Conservation (phyloP, 2,888 invertebrate genomes). For the Hoplodrina ambigua region DNA sequence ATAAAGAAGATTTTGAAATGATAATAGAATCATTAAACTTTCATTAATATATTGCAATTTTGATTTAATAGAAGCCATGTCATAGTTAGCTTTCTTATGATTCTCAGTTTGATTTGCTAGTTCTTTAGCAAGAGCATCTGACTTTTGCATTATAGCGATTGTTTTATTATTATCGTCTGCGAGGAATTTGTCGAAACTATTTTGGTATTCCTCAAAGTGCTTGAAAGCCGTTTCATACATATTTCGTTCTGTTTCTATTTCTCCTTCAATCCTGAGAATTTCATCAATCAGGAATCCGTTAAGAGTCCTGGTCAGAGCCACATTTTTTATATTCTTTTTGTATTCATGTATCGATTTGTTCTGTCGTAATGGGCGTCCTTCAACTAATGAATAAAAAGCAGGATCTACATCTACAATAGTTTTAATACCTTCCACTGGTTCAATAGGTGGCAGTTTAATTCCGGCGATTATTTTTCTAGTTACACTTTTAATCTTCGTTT, state of each 20-base stretch:
- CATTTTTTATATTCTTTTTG: conserved; percentile 86
- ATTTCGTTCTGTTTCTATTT: conserved; percentile 81
- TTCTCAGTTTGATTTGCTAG: conserved; percentile 82
- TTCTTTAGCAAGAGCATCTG: conserved; percentile 82
- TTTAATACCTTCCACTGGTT: conserved; percentile 76
- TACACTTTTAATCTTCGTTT: conserved; percentile 70
- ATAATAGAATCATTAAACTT: conserved; percentile 81
- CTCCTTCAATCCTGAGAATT: conserved; percentile 83
- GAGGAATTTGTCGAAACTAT: conserved; percentile 86
- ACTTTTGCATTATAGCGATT: conserved; percentile 85
- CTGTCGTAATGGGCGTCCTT: conserved; percentile 90
- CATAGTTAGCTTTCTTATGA: conserved; percentile 81
- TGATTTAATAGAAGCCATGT: conserved; percentile 83
- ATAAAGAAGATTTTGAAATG: conserved; percentile 85
- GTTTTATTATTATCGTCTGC: conserved; percentile 87
- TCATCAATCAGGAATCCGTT: conserved; percentile 83
- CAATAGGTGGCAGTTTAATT: conserved; percentile 84
- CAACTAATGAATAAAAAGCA: conserved; percentile 91
- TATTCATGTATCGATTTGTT: conserved; percentile 90
- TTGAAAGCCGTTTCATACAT: conserved; percentile 80
- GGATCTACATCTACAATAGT: conserved; percentile 92
- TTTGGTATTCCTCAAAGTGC: conserved; percentile 84
- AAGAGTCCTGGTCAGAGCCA: conserved; percentile 81
- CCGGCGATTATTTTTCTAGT: conserved; percentile 76
- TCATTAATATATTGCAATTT: conserved; percentile 86